Base-by-base conservation (phyloP, 2,888 invertebrate genomes). In the Lydus trimaculatus region DNA sequence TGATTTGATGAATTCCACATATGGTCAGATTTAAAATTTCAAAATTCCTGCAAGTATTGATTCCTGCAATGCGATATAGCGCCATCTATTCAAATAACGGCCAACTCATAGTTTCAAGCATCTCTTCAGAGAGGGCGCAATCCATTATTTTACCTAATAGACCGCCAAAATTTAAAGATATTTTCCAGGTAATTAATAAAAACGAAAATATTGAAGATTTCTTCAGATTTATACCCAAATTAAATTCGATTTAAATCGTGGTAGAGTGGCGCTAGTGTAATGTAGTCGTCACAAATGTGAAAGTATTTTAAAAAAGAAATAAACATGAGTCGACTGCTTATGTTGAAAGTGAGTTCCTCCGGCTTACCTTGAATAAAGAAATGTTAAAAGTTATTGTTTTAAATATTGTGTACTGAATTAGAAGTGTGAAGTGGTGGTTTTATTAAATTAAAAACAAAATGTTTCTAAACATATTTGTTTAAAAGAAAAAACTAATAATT, bases 321-420 rank as follows among this genome's bases (percentile, higher is more conserved):
- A 48, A 11, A 20, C 48, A 2, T 48, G 48, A 48, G 48, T 63
- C 17, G 48, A 20, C 25, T 39, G 58, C 25, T 36, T 43, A 36
- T 63, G 59, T 65, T 67, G 61, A 68, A 72, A 70, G 48, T 72
- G 65, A 61, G 31, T 69, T 71, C 75, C 72, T 71, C 75, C 72
- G 36, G 72, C 70, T 77, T 77, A 76, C 78, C 78, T 78, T 78
- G 78, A 67, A 9, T 63, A 43, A 69, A 66, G 75, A 62, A 66
- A 65, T 65, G 65, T 65, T 62, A 65, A 65, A 61, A 43, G n/a
- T 62, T 61, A 58, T 43, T 56, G 56, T 68, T 63, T 28, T 63
- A 48, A n/a, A 15, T 8, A 43, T 25, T 62, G 28, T 48, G 2
- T 28, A 8, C 11, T 28, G 59, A 17, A 7, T n/a, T 31, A 63